Evolutionary conservation across 2,888 invertebrate genomes (phyloP).

Genomic region (Machimus atricapillus): DNA sequence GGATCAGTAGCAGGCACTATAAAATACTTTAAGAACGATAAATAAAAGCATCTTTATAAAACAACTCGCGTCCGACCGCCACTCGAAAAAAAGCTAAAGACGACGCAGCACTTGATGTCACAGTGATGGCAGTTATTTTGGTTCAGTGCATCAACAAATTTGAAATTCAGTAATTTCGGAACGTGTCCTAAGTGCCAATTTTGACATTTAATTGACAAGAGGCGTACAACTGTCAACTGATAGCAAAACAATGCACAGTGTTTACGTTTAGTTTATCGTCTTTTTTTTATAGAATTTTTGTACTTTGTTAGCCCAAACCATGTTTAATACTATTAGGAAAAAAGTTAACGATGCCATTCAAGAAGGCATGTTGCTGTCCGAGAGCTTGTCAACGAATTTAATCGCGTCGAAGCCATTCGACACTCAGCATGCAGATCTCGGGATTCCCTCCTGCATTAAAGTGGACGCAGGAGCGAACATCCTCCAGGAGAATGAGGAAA

Average conservation of each 20-base stretch:
- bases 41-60: too few species aligned
- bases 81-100: background rate
- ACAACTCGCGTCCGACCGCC: too few species aligned
- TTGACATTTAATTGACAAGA: background rate
- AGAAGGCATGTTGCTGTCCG: constrained; percentile 61
- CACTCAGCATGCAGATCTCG: constrained; percentile 48
- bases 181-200: background rate
- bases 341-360: constrained; percentile 63
- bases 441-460: constrained; percentile 58
- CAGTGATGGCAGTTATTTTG: too few species aligned
- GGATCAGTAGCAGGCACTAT: too few species aligned
- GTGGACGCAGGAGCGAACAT: constrained; percentile 70
- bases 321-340: constrained; percentile 64
- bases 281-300: background rate
- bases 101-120: too few species aligned
- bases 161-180: background rate
- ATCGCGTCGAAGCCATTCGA: background rate
- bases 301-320: constrained; percentile 48
- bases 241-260: background rate
- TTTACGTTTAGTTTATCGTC: background rate
- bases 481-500: constrained; percentile 70
- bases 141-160: background rate
- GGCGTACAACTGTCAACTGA: background rate
- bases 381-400: constrained; percentile 49
- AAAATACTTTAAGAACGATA: too few species aligned